Conservation (phyloP, 1,140 invertebrate genomes). For the Subanguina moxae region DNA sequence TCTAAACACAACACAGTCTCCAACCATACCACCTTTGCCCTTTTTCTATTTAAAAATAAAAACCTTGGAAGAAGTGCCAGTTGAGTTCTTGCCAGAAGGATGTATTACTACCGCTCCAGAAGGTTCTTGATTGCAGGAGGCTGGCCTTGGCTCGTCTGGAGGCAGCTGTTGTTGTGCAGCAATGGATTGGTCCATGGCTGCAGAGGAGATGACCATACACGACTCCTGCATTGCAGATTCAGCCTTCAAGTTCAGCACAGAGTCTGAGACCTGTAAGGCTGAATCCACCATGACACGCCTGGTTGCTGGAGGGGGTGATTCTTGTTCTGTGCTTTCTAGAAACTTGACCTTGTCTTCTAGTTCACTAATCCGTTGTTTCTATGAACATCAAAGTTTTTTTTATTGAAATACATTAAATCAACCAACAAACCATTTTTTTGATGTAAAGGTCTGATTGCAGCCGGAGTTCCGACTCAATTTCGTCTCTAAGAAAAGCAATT, state of each 20-base stretch:
- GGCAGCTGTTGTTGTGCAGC: neutral
- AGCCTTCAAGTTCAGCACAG: neutral
- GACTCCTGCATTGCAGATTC: constrained; percentile 22
- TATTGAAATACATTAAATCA: neutral
- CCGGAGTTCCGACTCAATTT: constrained; percentile 32
- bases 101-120: neutral
- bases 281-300: neutral
- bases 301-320: neutral
- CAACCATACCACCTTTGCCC: neutral
- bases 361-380: constrained; percentile 35
- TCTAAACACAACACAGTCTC: no score
- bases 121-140: neutral
- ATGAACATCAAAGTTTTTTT: constrained; percentile 7
- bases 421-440: constrained; percentile 30
- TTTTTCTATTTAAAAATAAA: neutral
- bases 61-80: constrained; percentile 1
- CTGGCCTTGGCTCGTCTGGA: neutral
- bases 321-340: constrained; percentile 17
- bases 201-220: constrained; percentile 22
- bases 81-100: neutral
- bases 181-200: constrained; percentile 1
- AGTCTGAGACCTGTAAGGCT: neutral
- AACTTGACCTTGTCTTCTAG: constrained; percentile 33
- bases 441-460: constrained; percentile 19
- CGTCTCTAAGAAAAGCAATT: constrained; percentile 25